Evolutionary conservation across 2,797 vertebrate species (phyloP).

Genomic region (Poecilia velifera): DNA sequence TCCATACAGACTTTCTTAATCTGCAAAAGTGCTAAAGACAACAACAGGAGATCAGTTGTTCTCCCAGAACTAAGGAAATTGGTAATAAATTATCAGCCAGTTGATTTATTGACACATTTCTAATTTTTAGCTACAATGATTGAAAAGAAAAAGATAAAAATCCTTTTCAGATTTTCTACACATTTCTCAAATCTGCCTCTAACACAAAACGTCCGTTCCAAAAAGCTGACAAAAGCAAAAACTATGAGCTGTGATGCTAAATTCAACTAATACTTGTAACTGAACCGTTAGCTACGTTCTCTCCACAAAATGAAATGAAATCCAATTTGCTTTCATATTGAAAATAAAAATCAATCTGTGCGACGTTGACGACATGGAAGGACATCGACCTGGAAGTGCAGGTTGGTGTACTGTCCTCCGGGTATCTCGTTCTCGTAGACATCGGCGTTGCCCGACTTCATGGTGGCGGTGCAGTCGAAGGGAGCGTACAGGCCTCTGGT

Average conservation of each 20-base stretch:
- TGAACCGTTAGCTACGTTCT: neutral
- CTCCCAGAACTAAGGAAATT: no score
- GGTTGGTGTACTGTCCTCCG: slow-evolving; percentile 97
- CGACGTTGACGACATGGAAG: neutral
- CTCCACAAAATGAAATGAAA: neutral
- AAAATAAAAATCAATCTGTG: neutral
- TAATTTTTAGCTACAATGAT: no score
- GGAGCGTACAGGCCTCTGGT: slow-evolving; percentile 91
- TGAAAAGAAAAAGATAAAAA: neutral
- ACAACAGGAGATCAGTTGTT: no score
- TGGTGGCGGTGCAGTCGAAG: slow-evolving; percentile 98
- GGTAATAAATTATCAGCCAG: no score
- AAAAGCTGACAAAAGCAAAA: neutral
- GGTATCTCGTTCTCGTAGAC: slow-evolving; percentile 99
- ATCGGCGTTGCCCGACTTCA: slow-evolving; percentile 96
- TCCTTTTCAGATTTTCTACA: neutral
- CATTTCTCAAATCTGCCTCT: neutral
- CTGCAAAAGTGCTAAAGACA: no score
- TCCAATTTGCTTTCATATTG: neutral
- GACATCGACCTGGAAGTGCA: slow-evolving; percentile 85
- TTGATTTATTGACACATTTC: no score
- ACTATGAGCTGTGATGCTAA: neutral
- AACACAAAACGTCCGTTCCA: neutral
- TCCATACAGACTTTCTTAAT: no score
- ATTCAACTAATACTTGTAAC: neutral